Base-by-base conservation (phyloP, 2,888 invertebrate genomes). In the Athalia circularis region DNA sequence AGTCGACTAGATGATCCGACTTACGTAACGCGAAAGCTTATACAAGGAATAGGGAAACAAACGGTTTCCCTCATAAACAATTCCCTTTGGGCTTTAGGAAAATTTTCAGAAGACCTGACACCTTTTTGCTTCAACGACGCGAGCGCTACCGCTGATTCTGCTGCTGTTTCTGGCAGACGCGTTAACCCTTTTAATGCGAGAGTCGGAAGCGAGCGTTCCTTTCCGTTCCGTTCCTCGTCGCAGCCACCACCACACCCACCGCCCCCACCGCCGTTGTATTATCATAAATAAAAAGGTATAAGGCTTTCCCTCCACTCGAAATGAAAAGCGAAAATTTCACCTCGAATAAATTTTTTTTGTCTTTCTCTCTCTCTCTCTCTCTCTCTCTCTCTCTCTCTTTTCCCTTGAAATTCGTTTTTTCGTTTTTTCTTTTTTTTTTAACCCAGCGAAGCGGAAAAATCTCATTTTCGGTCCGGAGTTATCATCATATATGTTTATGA, bases 41-140 rank as follows among this genome's bases (percentile, higher is more conserved):
- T 80, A 81, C 80, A 81, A 80, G 81, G 84, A 83, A 84, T 83
- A 82, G 81, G 79, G 80, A 79, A 82, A 81, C 82, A 82, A 82
- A 83, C 83, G 83, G 77, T 79, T 74, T 68, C 59, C 67, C 52
- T 67, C 75, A 64, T 62, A 61, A 75, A 64, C 48, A 45, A 75
- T 75, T 75, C 75, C 43, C 75, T 75, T 75, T 61, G 62, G 43
- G 75, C 48, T 75, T 75, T 62, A 45, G 29, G 61, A 75, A 75
- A 62, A 64, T 62, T 65, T 62, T 64, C 50, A 62, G 29, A 64
- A 64, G 75, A 6, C 29, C 62, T 29, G 29, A 11, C 62, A 29
- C 43, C 50, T 75, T 50, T 75, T 72, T 61, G 72, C 59, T 15
- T 15, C 29, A 29, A 29, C 29, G 29, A 29, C 29, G 29, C 29